phyloP scores from a whole-genome alignment of 2,888 invertebrate genomes.

The Melolontha melolontha region DNA sequence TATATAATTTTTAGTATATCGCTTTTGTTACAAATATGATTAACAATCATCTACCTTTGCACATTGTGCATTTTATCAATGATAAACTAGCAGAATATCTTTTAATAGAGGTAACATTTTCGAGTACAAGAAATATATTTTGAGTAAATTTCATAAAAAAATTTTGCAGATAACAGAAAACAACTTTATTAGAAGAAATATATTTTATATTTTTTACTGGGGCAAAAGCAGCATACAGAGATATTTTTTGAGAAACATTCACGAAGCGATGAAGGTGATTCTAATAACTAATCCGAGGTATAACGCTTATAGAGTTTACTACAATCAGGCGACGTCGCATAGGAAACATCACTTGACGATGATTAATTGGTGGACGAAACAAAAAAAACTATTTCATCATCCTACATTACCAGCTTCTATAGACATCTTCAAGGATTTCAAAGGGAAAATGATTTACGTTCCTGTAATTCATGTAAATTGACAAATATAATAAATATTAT shows the following conservation, averaged over 20 bases:
- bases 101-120: constrained; percentile 66
- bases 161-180: constrained; percentile 63
- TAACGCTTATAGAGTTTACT: constrained; percentile 77
- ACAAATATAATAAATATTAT: too few relatives aligned
- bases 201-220: constrained; percentile 79
- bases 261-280: constrained; percentile 71
- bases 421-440: constrained; percentile 75
- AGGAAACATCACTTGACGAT: constrained; percentile 71
- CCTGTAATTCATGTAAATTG: constrained; percentile 81
- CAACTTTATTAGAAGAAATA: constrained; percentile 72
- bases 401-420: constrained; percentile 74
- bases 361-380: constrained; percentile 81
- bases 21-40: constrained; percentile 67
- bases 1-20: constrained; percentile 67
- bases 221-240: constrained; percentile 68
- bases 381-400: constrained; percentile 72
- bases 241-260: constrained; percentile 67
- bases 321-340: constrained; percentile 76
- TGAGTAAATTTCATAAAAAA: constrained; percentile 21
- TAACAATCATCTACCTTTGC: constrained; percentile 67
- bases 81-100: constrained; percentile 70
- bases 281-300: constrained; percentile 75
- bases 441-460: constrained; percentile 73
- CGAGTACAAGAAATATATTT: constrained; percentile 4
- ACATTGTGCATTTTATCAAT: constrained; percentile 70